Conservation (phyloP, 1,140 invertebrate genomes). For the Ganaspis sp. region DNA sequence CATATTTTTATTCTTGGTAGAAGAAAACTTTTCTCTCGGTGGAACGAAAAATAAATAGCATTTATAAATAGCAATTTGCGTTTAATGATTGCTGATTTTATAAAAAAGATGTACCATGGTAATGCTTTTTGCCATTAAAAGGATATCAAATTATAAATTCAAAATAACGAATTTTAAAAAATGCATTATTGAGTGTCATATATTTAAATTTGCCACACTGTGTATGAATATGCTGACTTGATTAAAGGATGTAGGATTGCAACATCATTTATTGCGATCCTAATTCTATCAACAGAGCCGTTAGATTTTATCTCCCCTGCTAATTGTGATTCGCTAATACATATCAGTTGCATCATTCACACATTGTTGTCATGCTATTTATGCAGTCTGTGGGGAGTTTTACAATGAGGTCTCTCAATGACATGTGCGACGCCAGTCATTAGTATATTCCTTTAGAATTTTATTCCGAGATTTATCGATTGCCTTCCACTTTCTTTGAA, state of each 20-base stretch:
- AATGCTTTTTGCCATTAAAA: too few species aligned
- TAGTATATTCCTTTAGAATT: constrained; percentile 8
- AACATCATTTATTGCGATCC: constrained; percentile 17
- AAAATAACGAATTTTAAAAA: too few species aligned
- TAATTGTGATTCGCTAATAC: constrained; percentile 25
- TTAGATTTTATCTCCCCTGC: constrained; percentile 4
- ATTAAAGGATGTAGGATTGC: constrained; percentile 17
- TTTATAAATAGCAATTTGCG: too few species aligned
- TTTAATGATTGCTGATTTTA: too few species aligned
- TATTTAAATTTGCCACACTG: constrained; percentile 12
- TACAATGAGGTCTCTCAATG: constrained; percentile 13
- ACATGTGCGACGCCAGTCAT: constrained; percentile 13
- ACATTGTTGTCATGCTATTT: constrained; percentile 24
- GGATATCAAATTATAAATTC: too few species aligned
- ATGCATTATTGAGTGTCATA: not conserved
- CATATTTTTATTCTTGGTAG: too few species aligned
- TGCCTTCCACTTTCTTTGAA: constrained; percentile 14
- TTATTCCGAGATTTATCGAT: not conserved
- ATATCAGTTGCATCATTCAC: constrained; percentile 25
- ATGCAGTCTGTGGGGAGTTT: constrained; percentile 18
- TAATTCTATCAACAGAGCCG: constrained; percentile 22
- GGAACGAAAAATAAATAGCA: too few species aligned
- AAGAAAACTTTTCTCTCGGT: too few species aligned
- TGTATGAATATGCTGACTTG: not conserved
- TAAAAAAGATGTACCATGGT: too few species aligned